Conservation (phyloP, 2,797 vertebrate genomes). For the Cottoperca gobio region DNA sequence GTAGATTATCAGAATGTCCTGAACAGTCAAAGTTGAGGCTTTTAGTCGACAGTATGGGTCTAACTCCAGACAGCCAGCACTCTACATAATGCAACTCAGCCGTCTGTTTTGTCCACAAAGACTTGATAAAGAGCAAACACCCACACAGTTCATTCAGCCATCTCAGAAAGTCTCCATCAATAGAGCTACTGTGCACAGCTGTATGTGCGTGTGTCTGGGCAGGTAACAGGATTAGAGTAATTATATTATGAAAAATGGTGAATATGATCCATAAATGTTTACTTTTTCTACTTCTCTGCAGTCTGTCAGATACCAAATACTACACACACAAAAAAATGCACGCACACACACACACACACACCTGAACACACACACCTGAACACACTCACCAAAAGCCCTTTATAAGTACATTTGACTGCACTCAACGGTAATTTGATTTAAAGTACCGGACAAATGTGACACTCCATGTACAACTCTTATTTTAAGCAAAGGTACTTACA, state of each 20-base stretch:
- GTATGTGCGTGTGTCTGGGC: not conserved
- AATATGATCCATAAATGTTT: conserved; percentile 45
- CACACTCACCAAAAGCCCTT: conserved; percentile 15
- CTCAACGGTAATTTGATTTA: not conserved
- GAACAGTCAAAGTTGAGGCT: too few relatives aligned
- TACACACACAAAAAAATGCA: not conserved
- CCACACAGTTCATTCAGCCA: not conserved
- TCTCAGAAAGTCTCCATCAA: conserved; percentile 27
- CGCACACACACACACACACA: not conserved
- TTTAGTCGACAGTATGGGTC: not conserved
- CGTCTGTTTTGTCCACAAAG: not conserved
- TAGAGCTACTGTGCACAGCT: conserved; percentile 14
- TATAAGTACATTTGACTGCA: not conserved
- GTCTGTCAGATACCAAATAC: conserved; percentile 43
- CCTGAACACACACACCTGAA: conserved; percentile 1
- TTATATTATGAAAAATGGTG: conserved; percentile 22
- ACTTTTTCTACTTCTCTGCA: conserved; percentile 29
- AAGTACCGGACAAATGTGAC: conserved; percentile 4
- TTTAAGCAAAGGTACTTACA: not conserved
- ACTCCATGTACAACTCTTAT: not conserved
- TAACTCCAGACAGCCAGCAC: not conserved
- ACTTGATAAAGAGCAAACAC: not conserved
- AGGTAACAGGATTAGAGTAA: conserved; percentile 17
- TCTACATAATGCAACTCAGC: too few relatives aligned
- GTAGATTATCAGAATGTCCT: too few relatives aligned